Evolutionary conservation across 2,888 invertebrate species (phyloP).

Genomic region (Abrostola triplasia): DNA sequence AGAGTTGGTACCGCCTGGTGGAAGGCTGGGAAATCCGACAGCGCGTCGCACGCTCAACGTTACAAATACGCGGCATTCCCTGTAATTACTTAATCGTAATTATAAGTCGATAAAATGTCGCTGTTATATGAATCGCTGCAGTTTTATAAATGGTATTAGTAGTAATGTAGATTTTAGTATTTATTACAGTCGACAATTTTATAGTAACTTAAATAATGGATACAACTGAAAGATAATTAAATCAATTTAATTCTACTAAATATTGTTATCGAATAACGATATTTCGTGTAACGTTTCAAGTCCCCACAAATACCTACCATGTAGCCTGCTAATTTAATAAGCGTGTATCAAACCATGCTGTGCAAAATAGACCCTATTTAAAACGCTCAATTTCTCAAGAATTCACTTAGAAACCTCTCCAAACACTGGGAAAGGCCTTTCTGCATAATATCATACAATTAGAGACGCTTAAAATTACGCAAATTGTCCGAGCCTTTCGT

Average conservation of each 20-base stretch:
- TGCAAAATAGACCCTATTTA: constrained; percentile 6
- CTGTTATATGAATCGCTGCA: background rate
- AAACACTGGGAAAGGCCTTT: constrained; percentile 17
- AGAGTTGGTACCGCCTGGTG: constrained; percentile 3
- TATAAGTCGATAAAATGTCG: constrained; percentile 3
- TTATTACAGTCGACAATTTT: too few relatives aligned
- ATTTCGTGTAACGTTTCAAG: too few relatives aligned
- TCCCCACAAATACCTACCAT: too few relatives aligned
- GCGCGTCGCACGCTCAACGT: background rate
- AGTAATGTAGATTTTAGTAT: too few relatives aligned
- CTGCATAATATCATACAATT: constrained; percentile 43
- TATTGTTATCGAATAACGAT: too few relatives aligned
- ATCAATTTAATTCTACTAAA: too few relatives aligned
- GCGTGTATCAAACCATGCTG: too few relatives aligned
- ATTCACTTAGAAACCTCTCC: constrained; percentile 11
- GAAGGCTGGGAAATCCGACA: constrained; percentile 5
- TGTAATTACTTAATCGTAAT: constrained; percentile 26
- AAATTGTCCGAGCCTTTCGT: constrained; percentile 31
- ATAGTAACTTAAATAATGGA: too few relatives aligned
- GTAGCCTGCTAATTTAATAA: too few relatives aligned
- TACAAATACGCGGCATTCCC: background rate
- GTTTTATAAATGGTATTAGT: background rate
- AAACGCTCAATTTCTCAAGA: constrained; percentile 8
- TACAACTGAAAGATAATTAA: too few relatives aligned
- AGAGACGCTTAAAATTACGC: constrained; percentile 38